A percentile compares a stretch with the other conserved stretches of the same genome.
Evolutionary conservation across 2,888 invertebrate genomes (phyloP).

Genomic region (Aproaerema taeniolella): DNA sequence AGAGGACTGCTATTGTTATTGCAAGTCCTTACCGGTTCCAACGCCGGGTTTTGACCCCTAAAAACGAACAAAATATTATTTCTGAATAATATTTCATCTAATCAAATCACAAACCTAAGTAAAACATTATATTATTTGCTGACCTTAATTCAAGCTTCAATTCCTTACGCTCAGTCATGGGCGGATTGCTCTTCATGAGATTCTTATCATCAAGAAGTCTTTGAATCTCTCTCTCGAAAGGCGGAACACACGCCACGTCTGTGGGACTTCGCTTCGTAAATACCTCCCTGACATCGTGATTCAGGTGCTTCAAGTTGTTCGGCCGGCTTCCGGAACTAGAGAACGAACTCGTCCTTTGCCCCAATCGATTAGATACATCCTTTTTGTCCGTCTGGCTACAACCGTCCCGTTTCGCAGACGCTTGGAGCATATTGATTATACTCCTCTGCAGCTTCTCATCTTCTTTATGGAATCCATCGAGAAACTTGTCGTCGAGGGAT

Average conservation of each 20-base stretch:
- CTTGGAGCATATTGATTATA: conserved; percentile 72
- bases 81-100: neutral
- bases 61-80: too few relatives aligned
- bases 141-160: conserved; percentile 77
- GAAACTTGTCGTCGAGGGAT: conserved; percentile 58
- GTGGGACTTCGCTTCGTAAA: conserved; percentile 67
- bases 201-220: conserved; percentile 86
- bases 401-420: conserved; percentile 79
- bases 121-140: conserved; percentile 12
- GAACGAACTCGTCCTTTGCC: conserved; percentile 67
- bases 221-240: conserved; percentile 89
- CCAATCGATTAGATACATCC: conserved; percentile 61
- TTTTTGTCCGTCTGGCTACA: conserved; percentile 83
- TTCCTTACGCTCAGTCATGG: conserved; percentile 78
- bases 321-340: conserved; percentile 72
- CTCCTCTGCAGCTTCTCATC: conserved; percentile 69
- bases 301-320: conserved; percentile 72
- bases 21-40: conserved; percentile 70
- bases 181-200: conserved; percentile 78
- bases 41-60: conserved; percentile 48
- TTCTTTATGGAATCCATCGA: conserved; percentile 64
- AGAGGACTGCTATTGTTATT: conserved; percentile 79
- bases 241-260: conserved; percentile 76
- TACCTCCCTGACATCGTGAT: conserved; percentile 65
- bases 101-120: too few relatives aligned